A percentile compares a stretch with the other conserved stretches of the same genome.
phyloP scores from a whole-genome alignment of 2,797 vertebrate species.

The Coracias cyanogaster region DNA sequence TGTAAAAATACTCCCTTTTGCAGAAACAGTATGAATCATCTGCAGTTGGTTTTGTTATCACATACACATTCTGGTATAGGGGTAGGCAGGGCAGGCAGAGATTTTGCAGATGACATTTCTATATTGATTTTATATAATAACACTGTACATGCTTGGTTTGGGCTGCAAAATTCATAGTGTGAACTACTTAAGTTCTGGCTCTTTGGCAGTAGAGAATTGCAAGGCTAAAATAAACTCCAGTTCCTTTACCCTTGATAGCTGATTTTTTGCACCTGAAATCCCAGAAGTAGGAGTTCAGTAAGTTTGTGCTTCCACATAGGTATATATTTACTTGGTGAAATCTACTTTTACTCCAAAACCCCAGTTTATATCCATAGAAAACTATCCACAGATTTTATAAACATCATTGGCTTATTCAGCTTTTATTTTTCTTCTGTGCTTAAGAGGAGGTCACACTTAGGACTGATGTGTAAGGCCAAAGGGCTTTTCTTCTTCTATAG shows the following conservation, averaged over 20 bases:
- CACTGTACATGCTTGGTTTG: not conserved
- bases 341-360: not conserved
- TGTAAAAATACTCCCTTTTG: not conserved
- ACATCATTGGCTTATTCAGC: not conserved
- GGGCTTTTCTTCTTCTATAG: not conserved
- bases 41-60: not conserved
- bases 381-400: not conserved
- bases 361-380: not conserved
- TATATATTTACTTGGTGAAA: not conserved
- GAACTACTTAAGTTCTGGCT: not conserved
- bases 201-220: not conserved
- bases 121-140: not conserved
- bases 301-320: not conserved
- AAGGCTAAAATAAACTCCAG: not conserved
- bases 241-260: not conserved
- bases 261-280: slow-evolving; percentile 11
- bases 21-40: not conserved
- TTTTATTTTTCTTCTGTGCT: not conserved
- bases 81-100: not conserved
- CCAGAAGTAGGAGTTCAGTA: not conserved
- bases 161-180: not conserved
- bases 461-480: not conserved
- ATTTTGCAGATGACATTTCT: slow-evolving; percentile 2
- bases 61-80: not conserved
- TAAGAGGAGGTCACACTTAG: not conserved